Conservation (phyloP, 2,797 vertebrate genomes). For the Clarias laeviceps region DNA sequence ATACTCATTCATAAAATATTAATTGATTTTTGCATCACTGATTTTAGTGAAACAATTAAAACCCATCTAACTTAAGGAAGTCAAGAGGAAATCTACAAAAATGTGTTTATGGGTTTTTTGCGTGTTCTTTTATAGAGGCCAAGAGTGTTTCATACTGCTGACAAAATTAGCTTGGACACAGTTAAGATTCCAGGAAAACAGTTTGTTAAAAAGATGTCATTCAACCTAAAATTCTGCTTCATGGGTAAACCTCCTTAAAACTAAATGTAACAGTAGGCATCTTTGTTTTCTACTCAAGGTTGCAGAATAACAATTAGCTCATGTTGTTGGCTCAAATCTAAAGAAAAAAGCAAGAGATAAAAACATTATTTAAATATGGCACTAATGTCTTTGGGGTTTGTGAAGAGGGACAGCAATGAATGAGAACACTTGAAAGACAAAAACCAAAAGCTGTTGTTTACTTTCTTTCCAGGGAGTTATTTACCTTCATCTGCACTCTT, state of each 20-base stretch:
- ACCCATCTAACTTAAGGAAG: background rate
- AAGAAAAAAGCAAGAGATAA: background rate
- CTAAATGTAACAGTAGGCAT: conserved; percentile 20
- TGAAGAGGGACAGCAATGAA: conserved; percentile 26
- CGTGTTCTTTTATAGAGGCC: background rate
- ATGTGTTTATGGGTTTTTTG: background rate
- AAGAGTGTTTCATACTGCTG: conserved; percentile 27
- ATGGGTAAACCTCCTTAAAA: conserved; percentile 42
- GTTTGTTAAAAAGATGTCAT: conserved; percentile 9
- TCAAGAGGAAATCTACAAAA: conserved; percentile 25
- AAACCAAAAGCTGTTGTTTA: conserved; percentile 36
- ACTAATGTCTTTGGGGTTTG: conserved; percentile 4
- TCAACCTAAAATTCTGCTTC: background rate
- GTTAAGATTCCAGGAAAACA: conserved; percentile 34
- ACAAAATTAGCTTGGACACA: conserved; percentile 13
- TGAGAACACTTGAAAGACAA: background rate
- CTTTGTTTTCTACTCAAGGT: background rate
- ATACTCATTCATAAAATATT: background rate
- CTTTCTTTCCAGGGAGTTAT: conserved; percentile 4
- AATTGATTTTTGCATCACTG: background rate
- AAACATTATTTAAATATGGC: conserved; percentile 12
- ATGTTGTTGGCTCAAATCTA: background rate
- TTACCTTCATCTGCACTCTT: conserved; percentile 20
- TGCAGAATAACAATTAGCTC: background rate
- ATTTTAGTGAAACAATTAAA: background rate